Evolutionary conservation across 2,797 vertebrate genomes (phyloP), one percentile per base, ranked within the genome.

Genomic region (Odontamblyopus rebecca): DNA sequence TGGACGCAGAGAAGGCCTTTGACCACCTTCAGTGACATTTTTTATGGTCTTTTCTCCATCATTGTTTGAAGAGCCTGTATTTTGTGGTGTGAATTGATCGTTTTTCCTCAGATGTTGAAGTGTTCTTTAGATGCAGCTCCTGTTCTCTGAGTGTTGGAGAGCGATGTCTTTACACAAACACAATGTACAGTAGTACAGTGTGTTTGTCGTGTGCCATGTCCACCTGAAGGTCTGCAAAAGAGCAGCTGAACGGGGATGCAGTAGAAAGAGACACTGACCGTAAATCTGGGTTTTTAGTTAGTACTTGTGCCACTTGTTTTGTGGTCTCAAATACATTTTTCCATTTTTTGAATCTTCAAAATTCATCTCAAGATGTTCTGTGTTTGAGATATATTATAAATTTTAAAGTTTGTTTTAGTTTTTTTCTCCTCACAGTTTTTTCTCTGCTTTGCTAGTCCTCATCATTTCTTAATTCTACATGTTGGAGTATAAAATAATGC

Each of bases 151-250:
- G 68, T 7, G 30, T 41, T 66, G 30, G 1, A 26, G 29, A 5
- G 67, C 57, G 26, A n/a, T 65, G 12, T 44, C 41, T 44, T 44
- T 44, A 44, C 41, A 44, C 41, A 44, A 2, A 81, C 74, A 81
- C 35, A 35, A 1, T 35, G 7, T 35, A 35, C 35, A 35, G 35
- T 32, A 32, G 30, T 69, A 8, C 56, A 4, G 5, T 38, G 2
- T 79, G 82, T 60, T 38, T 54, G 50, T 81, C 77, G 56, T 75
- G 67, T 73, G 59, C 53, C 29, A 6, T 6, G 75, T 69, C 61
- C 71, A 84, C 82, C 74, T 85, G 89, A 86, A 70, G 68, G 69
- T 78, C 85, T 74, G 69, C 57, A 13, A 27, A 3, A 62, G 68
- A 38, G 72, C 77, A 44, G 76, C 61, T 85, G 51, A 23, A 53